phyloP scores from a whole-genome alignment of 2,113 vertebrate genomes.

The Pongo pygmaeus region DNA sequence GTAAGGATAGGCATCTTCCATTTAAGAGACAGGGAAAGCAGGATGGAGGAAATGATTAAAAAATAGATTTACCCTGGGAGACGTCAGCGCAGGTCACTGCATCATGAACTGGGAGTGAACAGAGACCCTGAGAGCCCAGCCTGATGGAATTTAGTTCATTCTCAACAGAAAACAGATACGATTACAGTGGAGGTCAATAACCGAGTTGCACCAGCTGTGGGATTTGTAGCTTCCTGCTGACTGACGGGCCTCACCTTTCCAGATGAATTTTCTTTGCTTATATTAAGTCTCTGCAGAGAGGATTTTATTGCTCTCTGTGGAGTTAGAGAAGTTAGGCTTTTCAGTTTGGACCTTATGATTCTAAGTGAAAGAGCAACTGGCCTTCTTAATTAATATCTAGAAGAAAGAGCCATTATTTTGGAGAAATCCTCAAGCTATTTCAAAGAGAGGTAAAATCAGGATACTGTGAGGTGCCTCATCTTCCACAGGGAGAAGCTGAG shows the following conservation, averaged over 20 bases:
- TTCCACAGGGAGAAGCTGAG: neutral
- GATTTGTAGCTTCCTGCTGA: neutral
- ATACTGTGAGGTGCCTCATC: neutral
- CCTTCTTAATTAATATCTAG: neutral
- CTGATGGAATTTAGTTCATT: neutral
- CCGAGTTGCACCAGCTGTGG: accelerated
- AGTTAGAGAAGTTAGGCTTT: neutral
- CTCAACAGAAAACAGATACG: neutral
- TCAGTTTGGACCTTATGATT: neutral
- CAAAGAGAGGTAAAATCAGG: neutral
- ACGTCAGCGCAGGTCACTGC: neutral
- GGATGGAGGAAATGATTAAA: neutral
- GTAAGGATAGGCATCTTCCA: neutral
- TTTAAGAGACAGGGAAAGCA: neutral
- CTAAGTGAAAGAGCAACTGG: neutral
- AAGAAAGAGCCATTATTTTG: neutral
- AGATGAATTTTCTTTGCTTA: constrained; percentile 44
- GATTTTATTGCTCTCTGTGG: neutral
- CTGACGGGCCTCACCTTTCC: neutral
- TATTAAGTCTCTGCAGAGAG: neutral
- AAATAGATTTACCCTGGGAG: neutral
- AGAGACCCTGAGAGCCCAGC: neutral
- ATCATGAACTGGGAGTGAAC: neutral
- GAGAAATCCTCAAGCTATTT: neutral
- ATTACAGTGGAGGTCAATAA: neutral